These are phyloP conservation scores for Pogonophryne albipinna DNA, from an alignment of 2,797 vertebrate species.

Conservation along the genomic window DNA sequence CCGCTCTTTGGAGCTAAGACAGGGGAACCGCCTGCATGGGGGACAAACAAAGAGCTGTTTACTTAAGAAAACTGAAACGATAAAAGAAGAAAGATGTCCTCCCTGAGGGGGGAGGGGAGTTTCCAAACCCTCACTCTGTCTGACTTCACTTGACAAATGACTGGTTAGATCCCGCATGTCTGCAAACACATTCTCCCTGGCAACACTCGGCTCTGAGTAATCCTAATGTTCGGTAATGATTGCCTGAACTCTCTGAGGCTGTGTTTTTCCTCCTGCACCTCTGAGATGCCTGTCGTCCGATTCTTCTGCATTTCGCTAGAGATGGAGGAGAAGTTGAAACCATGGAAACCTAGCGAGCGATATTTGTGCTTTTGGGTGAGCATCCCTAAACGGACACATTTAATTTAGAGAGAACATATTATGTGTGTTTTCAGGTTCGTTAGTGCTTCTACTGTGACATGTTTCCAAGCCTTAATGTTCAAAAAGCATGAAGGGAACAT, in stretches of 20 bases:
- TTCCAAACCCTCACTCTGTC: slow-evolving; percentile 19
- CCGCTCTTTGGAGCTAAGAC: slow-evolving; percentile 82
- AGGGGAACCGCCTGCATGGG: slow-evolving; percentile 82
- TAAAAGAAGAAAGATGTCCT: neutral
- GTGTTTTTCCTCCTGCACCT: slow-evolving; percentile 9
- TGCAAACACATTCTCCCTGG: slow-evolving; percentile 24
- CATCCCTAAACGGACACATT: slow-evolving; percentile 32
- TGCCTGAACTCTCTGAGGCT: slow-evolving; percentile 8
- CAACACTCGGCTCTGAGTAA: slow-evolving; percentile 17
- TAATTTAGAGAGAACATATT: neutral
- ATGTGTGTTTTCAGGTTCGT: too few relatives aligned
- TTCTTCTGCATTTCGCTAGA: slow-evolving; percentile 31
- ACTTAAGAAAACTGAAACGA: neutral
- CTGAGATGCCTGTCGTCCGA: slow-evolving; percentile 42
- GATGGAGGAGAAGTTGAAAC: slow-evolving; percentile 41
- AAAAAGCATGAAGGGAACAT: too few relatives aligned
- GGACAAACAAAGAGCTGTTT: neutral
- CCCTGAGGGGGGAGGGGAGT: neutral
- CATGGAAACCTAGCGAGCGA: slow-evolving; percentile 53
- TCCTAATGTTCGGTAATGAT: slow-evolving; percentile 31
- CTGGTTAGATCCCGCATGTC: slow-evolving; percentile 21
- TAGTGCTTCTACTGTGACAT: too few relatives aligned
- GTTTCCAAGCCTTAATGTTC: too few relatives aligned
- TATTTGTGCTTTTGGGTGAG: slow-evolving; percentile 41
- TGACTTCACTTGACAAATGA: slow-evolving; percentile 34